A percentile compares a stretch with the other conserved stretches of the same genome.
Evolutionary conservation across 30 jellyfish, hydroid and myxozoan genomes (phyloP).

Genomic region (Aurelia coerulea): DNA sequence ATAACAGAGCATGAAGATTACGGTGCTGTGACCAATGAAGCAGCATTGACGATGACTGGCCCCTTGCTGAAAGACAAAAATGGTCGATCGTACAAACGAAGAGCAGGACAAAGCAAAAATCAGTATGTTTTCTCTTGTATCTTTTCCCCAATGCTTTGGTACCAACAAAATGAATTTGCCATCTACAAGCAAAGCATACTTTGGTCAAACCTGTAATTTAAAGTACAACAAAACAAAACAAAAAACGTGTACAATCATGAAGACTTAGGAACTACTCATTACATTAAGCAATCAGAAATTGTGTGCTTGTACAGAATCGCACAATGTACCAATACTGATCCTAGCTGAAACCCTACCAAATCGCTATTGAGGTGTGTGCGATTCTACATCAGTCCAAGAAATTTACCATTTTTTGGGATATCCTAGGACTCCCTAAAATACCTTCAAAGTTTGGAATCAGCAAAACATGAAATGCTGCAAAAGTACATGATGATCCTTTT

Average conservation of each 20-base stretch:
- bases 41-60: conserved; percentile 25
- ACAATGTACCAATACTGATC: no score
- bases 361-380: no score
- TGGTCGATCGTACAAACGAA: conserved; percentile 20
- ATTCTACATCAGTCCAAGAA: neutral
- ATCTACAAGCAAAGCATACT: conserved; percentile 4
- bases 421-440: neutral
- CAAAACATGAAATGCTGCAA: neutral
- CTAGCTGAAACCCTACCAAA: no score
- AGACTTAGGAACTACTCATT: neutral
- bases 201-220: neutral
- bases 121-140: conserved; percentile 27
- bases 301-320: no score
- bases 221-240: neutral
- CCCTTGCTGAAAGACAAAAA: conserved; percentile 32
- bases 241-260: neutral
- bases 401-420: neutral
- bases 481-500: no score
- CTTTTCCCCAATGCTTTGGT: conserved; percentile 1
- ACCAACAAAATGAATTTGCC: conserved; percentile 9
- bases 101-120: conserved; percentile 27
- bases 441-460: neutral
- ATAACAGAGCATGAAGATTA: conserved; percentile 17
- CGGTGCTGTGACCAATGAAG: conserved; percentile 30
- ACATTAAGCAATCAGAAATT: neutral